Percentiles rank a stretch among this genome's conserved stretches.
Evolutionary conservation across 2,888 invertebrate genomes (phyloP).

Genomic region (Rapana venosa): DNA sequence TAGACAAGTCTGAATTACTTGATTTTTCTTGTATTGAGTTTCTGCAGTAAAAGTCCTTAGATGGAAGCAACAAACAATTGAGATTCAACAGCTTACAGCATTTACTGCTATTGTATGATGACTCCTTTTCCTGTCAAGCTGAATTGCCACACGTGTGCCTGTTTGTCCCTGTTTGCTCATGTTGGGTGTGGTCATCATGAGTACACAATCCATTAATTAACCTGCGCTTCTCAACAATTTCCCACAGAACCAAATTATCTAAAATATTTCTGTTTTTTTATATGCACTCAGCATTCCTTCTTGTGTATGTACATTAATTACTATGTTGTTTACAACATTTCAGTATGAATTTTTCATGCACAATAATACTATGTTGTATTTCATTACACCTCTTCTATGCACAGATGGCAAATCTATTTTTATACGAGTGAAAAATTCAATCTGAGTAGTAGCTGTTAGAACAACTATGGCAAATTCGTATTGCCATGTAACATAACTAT

Average conservation of each 20-base stretch:
- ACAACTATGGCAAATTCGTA: not conserved
- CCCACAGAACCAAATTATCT: not conserved
- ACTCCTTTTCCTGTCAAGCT: no score
- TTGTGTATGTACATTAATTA: not conserved
- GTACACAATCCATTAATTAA: no score
- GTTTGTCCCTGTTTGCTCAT: no score
- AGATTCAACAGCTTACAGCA: no score
- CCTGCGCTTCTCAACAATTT: not conserved
- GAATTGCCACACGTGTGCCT: no score
- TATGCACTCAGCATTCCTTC: constrained; percentile 29
- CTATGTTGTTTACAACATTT: not conserved
- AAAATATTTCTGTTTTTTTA: not conserved
- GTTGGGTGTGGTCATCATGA: no score
- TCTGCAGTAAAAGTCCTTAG: no score
- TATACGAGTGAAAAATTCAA: not conserved
- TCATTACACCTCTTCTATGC: not conserved
- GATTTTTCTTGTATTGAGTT: no score
- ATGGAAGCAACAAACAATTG: no score
- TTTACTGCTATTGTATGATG: no score
- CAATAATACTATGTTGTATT: not conserved
- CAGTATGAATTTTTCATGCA: not conserved
- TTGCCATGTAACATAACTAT: not conserved
- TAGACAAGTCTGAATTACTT: no score
- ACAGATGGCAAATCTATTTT: constrained; percentile 27
- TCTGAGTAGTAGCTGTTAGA: not conserved